Evolutionary conservation across 1,140 invertebrate species (phyloP), one percentile per base, ranked within the genome.

Genomic region (Cyphomyrmex costatus): DNA sequence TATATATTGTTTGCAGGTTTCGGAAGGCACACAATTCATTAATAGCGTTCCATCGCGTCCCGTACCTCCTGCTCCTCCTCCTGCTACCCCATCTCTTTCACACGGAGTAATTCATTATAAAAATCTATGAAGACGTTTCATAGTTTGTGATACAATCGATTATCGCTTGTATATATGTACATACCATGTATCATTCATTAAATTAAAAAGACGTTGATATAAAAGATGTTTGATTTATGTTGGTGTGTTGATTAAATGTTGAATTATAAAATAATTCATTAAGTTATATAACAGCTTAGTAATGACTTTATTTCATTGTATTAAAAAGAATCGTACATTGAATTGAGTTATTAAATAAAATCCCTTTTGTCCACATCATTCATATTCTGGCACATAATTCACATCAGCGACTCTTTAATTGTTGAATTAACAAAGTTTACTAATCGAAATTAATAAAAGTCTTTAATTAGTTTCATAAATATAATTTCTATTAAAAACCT

Each of bases 21-120:
- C 92, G 19, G 92, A 94, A 88, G 74, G 91, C 77, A 85, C 87
- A 63, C 94, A 93, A 78, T 94, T 94, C 84, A 90, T 66, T 21
- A 93, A 89, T 77, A 90, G 91, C 27, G 89, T 94, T 56, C 90
- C 92, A 56, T 87, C 89, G 49, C 91, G 91, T 70, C 85, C 92
- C 49, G 80, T 86, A n/a, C 87, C 91, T 46, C 56, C 91, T 60
- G 86, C 85, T n/a, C 87, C 91, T 46, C 56, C 91, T 63, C 80
- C 91, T 78, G 30, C 30, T 8, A 33, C 33, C 21, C 21, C 33
- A 27, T 46, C 21, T 30, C n/a, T 79, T 51, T 86, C 93, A 71
- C 90, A 92, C 1, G 91, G 92, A 58, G 90, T 93, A n/a, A 92
- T 93, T 21, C 92, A 93, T 89, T 94, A 94, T 63, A 94, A 94